phyloP scores from a whole-genome alignment of 2,797 vertebrate species.

The Podargus strigoides region DNA sequence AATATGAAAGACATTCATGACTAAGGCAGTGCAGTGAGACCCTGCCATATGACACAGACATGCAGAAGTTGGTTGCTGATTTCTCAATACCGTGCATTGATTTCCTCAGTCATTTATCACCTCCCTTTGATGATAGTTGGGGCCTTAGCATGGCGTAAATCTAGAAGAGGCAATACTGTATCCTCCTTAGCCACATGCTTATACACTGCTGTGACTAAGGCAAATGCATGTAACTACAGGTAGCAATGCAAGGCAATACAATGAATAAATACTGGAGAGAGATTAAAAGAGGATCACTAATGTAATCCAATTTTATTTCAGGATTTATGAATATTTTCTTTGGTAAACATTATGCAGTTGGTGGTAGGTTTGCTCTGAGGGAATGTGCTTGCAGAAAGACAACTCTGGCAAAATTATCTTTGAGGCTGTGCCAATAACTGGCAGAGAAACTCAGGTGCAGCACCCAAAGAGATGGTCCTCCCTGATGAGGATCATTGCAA shows the following conservation, averaged over 20 bases:
- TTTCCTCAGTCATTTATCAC: not conserved
- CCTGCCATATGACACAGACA: not conserved
- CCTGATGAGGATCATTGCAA: not conserved
- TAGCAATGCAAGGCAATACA: not conserved
- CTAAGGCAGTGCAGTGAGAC: not conserved
- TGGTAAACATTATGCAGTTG: not conserved
- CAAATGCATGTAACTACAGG: not conserved
- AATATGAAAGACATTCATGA: not conserved
- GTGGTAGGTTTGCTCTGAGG: not conserved
- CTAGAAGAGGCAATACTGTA: not conserved
- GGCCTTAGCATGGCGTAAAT: not conserved
- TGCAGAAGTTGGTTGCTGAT: not conserved
- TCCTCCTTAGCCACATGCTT: not conserved
- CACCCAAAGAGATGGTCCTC: not conserved
- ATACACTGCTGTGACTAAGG: not conserved
- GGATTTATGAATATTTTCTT: not conserved
- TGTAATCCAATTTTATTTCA: not conserved
- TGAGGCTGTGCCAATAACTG: not conserved
- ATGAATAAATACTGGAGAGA: not conserved
- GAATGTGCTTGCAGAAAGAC: not conserved
- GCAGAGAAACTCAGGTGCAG: not conserved
- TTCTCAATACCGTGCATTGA: not conserved
- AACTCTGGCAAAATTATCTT: not conserved
- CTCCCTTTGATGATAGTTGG: not conserved
- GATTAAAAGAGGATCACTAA: not conserved